Conservation (phyloP, 2,888 invertebrate species). For the Cerastoderma edule region DNA sequence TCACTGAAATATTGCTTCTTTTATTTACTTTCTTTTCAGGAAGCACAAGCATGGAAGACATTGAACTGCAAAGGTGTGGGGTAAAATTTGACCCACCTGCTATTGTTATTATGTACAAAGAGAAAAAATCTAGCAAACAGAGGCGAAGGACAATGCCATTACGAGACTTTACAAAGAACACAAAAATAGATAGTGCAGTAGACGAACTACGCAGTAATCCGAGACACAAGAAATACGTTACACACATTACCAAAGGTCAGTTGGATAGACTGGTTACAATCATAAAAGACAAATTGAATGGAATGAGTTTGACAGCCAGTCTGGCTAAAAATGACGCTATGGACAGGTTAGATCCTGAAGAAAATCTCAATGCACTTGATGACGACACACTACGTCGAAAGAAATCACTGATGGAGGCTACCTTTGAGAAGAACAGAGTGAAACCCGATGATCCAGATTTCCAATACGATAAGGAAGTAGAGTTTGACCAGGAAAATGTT, state of each 20-base stretch:
- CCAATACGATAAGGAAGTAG: constrained; percentile 85
- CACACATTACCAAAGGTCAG: constrained; percentile 81
- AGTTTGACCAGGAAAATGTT: constrained; percentile 80
- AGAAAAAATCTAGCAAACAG: constrained; percentile 73
- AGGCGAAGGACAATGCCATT: constrained; percentile 85
- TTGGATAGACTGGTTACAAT: constrained; percentile 84
- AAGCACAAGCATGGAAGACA: constrained; percentile 55
- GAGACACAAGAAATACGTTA: constrained; percentile 83
- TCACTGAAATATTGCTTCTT: too few relatives aligned
- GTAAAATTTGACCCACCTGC: constrained; percentile 83
- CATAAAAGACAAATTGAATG: constrained; percentile 84
- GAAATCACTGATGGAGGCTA: constrained; percentile 85
- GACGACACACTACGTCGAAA: constrained; percentile 83
- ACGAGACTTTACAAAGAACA: constrained; percentile 83
- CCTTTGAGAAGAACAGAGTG: constrained; percentile 84
- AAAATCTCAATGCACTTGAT: constrained; percentile 85
- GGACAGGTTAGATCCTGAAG: constrained; percentile 84
- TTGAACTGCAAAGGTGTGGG: constrained; percentile 80
- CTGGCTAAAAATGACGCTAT: constrained; percentile 81
- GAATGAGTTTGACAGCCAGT: constrained; percentile 82
- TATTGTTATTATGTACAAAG: constrained; percentile 81
- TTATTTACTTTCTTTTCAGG: constrained; percentile 34
- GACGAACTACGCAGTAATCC: constrained; percentile 80
- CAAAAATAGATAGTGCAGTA: constrained; percentile 80
- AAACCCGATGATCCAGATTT: constrained; percentile 84